Percentiles rank a stretch among this genome's conserved stretches.
Conservation (phyloP, 2,888 invertebrate species). For the Meliscaeva auricollis region DNA sequence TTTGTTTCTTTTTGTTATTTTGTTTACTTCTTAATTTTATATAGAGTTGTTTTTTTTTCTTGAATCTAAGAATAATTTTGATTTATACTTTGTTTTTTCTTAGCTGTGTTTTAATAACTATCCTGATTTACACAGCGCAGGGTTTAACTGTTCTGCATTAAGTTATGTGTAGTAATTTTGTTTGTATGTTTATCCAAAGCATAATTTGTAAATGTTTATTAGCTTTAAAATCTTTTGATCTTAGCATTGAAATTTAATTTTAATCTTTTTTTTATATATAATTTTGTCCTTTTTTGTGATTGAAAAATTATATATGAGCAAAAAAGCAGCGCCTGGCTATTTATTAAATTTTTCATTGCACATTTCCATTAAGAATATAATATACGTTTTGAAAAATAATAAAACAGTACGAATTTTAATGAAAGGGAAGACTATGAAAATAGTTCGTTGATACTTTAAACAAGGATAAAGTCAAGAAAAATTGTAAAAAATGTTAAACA, state of each 20-base stretch:
- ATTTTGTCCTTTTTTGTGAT: conserved; percentile 15
- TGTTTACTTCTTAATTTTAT: conserved; percentile 46
- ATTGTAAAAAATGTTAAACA: neutral
- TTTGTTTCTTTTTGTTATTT: conserved; percentile 10
- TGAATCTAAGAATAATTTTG: conserved; percentile 71
- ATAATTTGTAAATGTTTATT: conserved; percentile 18
- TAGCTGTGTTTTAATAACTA: conserved; percentile 32
- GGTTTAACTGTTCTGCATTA: conserved; percentile 31
- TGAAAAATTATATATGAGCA: conserved; percentile 27
- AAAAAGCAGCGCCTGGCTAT: conserved; percentile 37
- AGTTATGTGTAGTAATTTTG: conserved; percentile 11
- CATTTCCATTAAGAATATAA: conserved; percentile 72
- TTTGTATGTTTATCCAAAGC: conserved; percentile 16
- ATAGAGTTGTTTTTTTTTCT: conserved; percentile 42
- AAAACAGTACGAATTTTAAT: conserved; percentile 43
- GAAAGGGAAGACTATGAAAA: conserved; percentile 61
- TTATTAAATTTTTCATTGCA: conserved; percentile 59
- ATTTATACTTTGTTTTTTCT: conserved; percentile 41
- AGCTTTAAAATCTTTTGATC: conserved; percentile 43
- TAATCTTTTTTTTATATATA: neutral
- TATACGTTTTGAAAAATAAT: conserved; percentile 27
- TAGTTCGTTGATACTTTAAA: neutral
- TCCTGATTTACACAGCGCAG: conserved; percentile 32
- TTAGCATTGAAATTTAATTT: conserved; percentile 39
- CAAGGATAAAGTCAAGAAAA: no score